Base-by-base conservation (phyloP, 2,113 vertebrate species). In the Tachysurus vachellii region DNA sequence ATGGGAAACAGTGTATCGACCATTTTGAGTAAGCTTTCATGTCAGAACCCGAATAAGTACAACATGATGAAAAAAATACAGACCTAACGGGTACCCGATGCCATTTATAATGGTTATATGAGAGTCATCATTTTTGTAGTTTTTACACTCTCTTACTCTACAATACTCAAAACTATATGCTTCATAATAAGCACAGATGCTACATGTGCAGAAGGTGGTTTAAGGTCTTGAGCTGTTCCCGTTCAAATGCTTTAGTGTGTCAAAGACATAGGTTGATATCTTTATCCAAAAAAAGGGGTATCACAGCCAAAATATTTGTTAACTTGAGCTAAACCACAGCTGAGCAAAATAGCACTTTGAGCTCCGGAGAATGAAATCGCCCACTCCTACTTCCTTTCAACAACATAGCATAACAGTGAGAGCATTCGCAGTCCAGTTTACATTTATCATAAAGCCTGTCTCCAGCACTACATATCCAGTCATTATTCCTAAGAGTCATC, bases 271-370 rank as follows among this genome's bases (percentile, higher is more conserved):
- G 57, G 53, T 19, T 84, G 76, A 83, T 82, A 71, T 71, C 31
- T 86, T 47, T 31, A 80, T 80, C 76, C 50, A 36, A 56, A 61
- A 61, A 73, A 64, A 62, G 21, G 50, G 71, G 23, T 28, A 56
- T 88, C 36, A 83, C 86, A 76, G 68, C 26, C 80, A 61, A 86
- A 21, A 53, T 73, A 64, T 31, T 70, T 84, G 31, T 75, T 64
- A 62, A 75, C 28, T 47, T 59, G 21, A 66, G 64, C 86, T 84
- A 90, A 90, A 89, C 83, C 64, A 80, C 80, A 77, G 36, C 26
- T 56, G 82, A 88, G 83, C n/a, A 81, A 56, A 76, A 86, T 59
- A 84, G 79, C 36, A 68, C 44, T n/a, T 79, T 61, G 61, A 88
- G 82, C 62, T 16, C 53, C 36, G 53, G 86, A 86, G 77, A 86